Percentiles rank a stretch among this genome's conserved stretches.
Evolutionary conservation across 2,888 invertebrate species (phyloP).

Genomic region (Drosophila barbarae): DNA sequence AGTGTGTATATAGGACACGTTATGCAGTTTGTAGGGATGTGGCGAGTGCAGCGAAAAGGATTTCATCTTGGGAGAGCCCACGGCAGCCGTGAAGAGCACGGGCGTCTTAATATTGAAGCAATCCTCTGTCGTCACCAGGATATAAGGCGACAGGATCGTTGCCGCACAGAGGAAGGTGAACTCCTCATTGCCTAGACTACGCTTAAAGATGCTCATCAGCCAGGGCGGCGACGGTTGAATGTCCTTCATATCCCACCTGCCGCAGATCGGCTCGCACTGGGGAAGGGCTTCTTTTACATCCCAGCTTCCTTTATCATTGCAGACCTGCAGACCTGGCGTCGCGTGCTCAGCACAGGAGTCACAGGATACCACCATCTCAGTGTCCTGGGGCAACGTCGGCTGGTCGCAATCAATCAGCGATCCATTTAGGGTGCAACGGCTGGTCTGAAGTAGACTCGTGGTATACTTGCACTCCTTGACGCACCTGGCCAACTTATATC

Average conservation of each 20-base stretch:
- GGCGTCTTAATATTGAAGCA: not conserved
- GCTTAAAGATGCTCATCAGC: slow-evolving; percentile 39
- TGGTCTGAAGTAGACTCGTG: not conserved
- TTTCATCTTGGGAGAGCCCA: slow-evolving; percentile 16
- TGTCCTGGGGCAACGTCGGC: not conserved
- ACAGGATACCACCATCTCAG: slow-evolving; percentile 42
- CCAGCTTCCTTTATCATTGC: slow-evolving; percentile 66
- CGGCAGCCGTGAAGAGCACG: slow-evolving; percentile 26
- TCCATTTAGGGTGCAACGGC: not conserved
- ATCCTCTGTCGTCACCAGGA: slow-evolving; percentile 23
- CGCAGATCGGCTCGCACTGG: slow-evolving; percentile 67
- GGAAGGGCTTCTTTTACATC: slow-evolving; percentile 36
- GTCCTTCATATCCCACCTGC: slow-evolving; percentile 19
- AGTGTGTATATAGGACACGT: slow-evolving; percentile 40
- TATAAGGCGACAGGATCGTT: slow-evolving; percentile 32
- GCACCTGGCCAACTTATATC: not conserved
- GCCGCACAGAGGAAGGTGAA: slow-evolving; percentile 23
- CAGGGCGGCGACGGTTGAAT: not conserved
- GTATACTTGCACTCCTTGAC: slow-evolving; percentile 14
- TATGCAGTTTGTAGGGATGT: slow-evolving; percentile 41
- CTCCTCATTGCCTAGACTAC: not conserved
- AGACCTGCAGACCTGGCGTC: slow-evolving; percentile 24
- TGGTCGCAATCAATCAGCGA: slow-evolving; percentile 15
- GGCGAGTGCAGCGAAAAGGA: slow-evolving; percentile 19
- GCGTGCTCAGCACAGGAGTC: slow-evolving; percentile 36